These are phyloP conservation scores for Isurus oxyrinchus DNA, from an alignment of 2,113 vertebrate genomes.

Conservation along the genomic window DNA sequence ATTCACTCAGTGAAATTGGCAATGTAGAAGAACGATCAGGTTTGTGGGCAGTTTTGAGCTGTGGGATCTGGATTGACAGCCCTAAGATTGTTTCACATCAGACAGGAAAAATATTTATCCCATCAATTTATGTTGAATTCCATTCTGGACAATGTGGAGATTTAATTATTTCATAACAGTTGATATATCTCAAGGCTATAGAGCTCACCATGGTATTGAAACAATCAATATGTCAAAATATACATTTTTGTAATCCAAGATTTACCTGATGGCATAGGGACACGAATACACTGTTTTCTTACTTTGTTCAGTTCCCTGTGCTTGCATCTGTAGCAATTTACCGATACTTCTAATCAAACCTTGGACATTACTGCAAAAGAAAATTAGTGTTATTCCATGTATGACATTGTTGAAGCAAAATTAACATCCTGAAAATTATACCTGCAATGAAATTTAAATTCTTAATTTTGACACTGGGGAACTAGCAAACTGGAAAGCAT, in stretches of 20 bases:
- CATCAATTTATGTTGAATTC: not conserved
- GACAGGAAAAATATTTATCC: not conserved
- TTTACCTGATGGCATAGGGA: constrained; percentile 80
- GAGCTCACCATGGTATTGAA: not conserved
- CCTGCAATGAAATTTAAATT: constrained; percentile 36
- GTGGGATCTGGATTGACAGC: not conserved
- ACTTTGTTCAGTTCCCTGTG: constrained; percentile 52
- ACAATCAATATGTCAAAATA: not conserved
- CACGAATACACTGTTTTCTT: constrained; percentile 49
- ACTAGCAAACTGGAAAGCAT: constrained; percentile 33
- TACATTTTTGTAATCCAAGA: constrained; percentile 24
- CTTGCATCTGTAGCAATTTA: constrained; percentile 75
- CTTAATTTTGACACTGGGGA: constrained; percentile 39
- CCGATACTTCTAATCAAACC: constrained; percentile 78
- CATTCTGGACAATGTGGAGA: not conserved
- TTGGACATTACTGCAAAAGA: constrained; percentile 70
- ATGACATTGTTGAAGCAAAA: constrained; percentile 34
- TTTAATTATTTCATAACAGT: not conserved
- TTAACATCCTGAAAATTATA: constrained; percentile 42
- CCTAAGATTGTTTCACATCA: not conserved
- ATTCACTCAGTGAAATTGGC: not conserved
- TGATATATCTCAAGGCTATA: not conserved
- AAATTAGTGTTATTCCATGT: constrained; percentile 36
- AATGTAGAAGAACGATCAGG: not conserved
- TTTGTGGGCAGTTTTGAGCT: not conserved